Conservation (phyloP, 64 coral and sea anemone species). For the Dendronephthya gigantea region DNA sequence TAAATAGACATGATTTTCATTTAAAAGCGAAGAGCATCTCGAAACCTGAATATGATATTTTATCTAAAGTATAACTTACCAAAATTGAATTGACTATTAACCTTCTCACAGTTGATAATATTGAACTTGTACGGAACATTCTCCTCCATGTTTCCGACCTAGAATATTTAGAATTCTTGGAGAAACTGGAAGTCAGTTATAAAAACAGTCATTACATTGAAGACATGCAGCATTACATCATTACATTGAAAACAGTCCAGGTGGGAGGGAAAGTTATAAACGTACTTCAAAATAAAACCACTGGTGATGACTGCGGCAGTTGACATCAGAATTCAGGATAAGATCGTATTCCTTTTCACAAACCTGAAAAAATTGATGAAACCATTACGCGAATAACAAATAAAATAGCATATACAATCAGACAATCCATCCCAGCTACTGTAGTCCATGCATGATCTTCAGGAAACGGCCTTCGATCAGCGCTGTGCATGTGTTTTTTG, state of each 20-base stretch:
- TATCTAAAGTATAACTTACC: constrained; percentile 51
- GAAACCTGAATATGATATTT: too few species aligned
- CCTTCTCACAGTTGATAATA: constrained; percentile 93
- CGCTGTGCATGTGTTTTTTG: too few species aligned
- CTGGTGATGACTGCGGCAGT: constrained; percentile 73
- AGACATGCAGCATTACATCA: neutral
- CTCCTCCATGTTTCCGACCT: constrained; percentile 87
- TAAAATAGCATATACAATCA: too few species aligned
- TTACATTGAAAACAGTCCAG: neutral
- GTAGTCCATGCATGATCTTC: too few species aligned
- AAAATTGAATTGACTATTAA: constrained; percentile 99
- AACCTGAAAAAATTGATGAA: constrained; percentile 16
- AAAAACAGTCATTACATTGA: too few species aligned
- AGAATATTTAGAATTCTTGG: neutral
- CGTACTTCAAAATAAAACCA: constrained; percentile 97
- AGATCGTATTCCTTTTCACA: constrained; percentile 76
- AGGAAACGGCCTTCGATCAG: too few species aligned
- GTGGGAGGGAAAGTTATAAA: neutral
- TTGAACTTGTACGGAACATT: constrained; percentile 92
- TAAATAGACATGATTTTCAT: too few species aligned
- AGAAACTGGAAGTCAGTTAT: neutral
- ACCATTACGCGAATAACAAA: neutral
- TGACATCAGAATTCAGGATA: constrained; percentile 76
- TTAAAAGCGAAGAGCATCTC: too few species aligned
- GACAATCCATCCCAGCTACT: too few species aligned